Conservation (phyloP, 2,888 invertebrate genomes). For the Acanthoscelides obtectus region DNA sequence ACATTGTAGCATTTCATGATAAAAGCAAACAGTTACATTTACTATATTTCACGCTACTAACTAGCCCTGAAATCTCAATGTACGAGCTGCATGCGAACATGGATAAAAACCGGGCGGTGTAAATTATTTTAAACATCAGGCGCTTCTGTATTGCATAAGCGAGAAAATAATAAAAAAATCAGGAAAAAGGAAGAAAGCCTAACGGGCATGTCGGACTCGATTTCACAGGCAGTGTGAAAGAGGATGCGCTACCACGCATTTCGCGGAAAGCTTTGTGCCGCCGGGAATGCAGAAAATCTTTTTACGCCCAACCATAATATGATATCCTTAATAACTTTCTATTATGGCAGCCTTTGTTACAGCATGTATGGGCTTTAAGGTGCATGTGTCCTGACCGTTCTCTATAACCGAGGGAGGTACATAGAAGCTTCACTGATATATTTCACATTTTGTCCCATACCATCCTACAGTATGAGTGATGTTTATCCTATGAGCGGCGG, state of each 20-base stretch:
- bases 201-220: neutral
- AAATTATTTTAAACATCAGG: neutral
- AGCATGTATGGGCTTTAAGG: neutral
- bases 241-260: neutral
- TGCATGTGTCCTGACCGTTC: neutral
- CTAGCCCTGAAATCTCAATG: neutral
- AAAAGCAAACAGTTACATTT: neutral
- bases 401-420: too few relatives aligned
- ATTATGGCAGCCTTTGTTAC: neutral
- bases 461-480: too few relatives aligned
- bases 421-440: too few relatives aligned
- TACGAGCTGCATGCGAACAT: neutral
- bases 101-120: neutral
- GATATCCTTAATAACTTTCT: neutral
- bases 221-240: neutral
- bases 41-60: neutral
- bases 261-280: neutral
- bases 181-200: neutral
- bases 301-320: neutral
- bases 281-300: neutral
- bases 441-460: too few relatives aligned
- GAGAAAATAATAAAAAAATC: neutral
- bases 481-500: too few relatives aligned
- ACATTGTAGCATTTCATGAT: neutral
- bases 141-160: neutral